Base-by-base conservation (phyloP, 1,140 invertebrate genomes). In the Rhagoletis zephyria region DNA sequence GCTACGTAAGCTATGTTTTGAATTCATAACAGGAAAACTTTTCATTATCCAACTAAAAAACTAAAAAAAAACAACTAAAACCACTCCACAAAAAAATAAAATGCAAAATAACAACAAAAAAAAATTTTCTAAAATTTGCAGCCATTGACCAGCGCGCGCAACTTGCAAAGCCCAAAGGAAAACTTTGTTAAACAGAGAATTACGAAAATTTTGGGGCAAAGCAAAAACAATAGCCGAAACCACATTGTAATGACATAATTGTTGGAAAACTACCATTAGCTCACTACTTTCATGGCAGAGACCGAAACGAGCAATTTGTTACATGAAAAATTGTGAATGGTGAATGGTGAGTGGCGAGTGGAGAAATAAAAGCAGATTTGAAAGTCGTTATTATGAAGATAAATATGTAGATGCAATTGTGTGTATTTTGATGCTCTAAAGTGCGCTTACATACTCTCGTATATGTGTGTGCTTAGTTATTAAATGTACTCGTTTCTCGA, bases 181-280 rank as follows among this genome's bases (percentile, higher is more conserved):
- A 56, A 77, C 9, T 77, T 56, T 77, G 48, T 16, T 81, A 42
- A 9, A 56, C 16, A 81, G 48, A 12, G 45, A 19, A 56, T 81
- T 56, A 81, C 6, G n/a, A 81, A 10, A 59, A 81, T 56, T 56
- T 56, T 56, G 48, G 45, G 48, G 48, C 19, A 56, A 81, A 81
- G 48, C 16, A 16, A 81, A 77, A 81, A 81, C 48, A 81, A 56
- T 59, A 6, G 3, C 51, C n/a, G 48, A 59, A 81, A 81, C 74
- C 74, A 30, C 48, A 70, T 12, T n/a, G 48, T 81, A 81, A 56
- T 81, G 74, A 81, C 74, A 81, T 81, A 81, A 81, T 81, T 81
- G 74, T 30, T 81, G 48, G 48, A 30, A 81, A 77, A 81, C 74
- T 81, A 51, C 48, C 16, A 16, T 40, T 67, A 67, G 7, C 67